Percentiles rank a stretch among this genome's conserved stretches.
Conservation (phyloP, 2,888 invertebrate genomes). For the Antheraea yamamai region DNA sequence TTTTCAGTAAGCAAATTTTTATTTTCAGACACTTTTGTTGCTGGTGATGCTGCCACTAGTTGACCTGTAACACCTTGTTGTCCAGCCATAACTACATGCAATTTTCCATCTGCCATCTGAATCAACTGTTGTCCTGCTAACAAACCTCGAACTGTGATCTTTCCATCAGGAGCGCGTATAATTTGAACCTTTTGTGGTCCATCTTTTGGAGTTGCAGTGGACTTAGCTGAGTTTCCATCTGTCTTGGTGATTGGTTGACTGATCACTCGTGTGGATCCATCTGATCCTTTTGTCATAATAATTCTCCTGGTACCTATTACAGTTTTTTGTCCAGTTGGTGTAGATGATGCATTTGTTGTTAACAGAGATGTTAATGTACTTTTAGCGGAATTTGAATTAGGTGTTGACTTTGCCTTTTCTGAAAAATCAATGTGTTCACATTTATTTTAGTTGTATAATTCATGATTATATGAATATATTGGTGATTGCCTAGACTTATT, state of each 20-base stretch:
- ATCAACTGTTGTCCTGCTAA: slow-evolving; percentile 96
- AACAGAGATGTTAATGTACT: slow-evolving; percentile 86
- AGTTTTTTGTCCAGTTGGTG: slow-evolving; percentile 83
- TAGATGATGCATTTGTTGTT: slow-evolving; percentile 73
- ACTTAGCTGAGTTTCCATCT: slow-evolving; percentile 64
- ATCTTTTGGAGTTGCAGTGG: slow-evolving; percentile 63
- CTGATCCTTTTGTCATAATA: slow-evolving; percentile 88
- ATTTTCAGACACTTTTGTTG: slow-evolving; percentile 43
- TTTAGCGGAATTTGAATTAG: slow-evolving; percentile 82
- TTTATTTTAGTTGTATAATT: not conserved
- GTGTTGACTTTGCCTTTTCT: slow-evolving; percentile 67
- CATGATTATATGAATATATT: not conserved
- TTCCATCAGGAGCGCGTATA: slow-evolving; percentile 93
- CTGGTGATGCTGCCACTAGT: slow-evolving; percentile 64
- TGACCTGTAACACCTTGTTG: slow-evolving; percentile 80
- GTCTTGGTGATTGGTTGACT: slow-evolving; percentile 81
- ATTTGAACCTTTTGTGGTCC: slow-evolving; percentile 92
- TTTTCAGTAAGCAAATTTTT: slow-evolving; percentile 26
- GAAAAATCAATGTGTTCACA: slow-evolving; percentile 53
- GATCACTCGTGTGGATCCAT: slow-evolving; percentile 85
- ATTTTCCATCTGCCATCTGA: slow-evolving; percentile 95
- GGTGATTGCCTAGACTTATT: not conserved
- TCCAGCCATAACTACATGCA: slow-evolving; percentile 90
- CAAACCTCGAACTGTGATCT: slow-evolving; percentile 94
- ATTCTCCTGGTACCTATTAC: slow-evolving; percentile 85